Percentiles rank a stretch among this genome's conserved stretches.
phyloP scores from a whole-genome alignment of 2,113 vertebrate species.

The Caretta caretta region DNA sequence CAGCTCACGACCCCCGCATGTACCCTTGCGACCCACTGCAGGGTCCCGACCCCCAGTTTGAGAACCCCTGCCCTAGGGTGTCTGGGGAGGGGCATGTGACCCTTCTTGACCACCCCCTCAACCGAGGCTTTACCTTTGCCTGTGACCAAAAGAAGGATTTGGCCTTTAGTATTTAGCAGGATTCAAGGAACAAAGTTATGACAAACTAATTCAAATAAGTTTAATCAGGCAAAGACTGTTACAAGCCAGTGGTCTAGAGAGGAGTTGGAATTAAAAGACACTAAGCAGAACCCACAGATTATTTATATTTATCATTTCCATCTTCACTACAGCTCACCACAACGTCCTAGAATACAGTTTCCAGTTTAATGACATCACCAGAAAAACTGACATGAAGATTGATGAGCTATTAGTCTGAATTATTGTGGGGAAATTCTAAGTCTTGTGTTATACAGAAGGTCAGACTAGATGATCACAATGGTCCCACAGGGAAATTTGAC shows the following conservation, averaged over 20 bases:
- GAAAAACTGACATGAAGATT: not conserved
- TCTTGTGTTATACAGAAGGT: not conserved
- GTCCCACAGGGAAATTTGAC: not conserved
- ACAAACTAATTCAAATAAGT: not conserved
- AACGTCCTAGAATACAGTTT: not conserved
- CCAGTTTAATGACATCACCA: not conserved
- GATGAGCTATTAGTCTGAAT: not conserved
- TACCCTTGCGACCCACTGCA: no score
- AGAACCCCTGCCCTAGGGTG: no score
- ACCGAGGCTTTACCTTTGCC: no score
- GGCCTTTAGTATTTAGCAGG: not conserved
- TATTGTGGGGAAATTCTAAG: not conserved
- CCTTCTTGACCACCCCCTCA: no score
- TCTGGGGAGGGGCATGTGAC: no score
- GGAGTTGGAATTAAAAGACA: not conserved
- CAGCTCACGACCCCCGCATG: no score
- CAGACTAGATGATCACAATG: not conserved
- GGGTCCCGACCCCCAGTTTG: no score
- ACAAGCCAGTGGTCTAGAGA: not conserved
- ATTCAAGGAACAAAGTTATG: not conserved
- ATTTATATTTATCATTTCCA: not conserved
- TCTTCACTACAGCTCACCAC: not conserved
- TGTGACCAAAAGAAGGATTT: not conserved
- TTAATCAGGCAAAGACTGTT: not conserved
- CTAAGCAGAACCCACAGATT: rapidly evolving